Conservation (phyloP, 2,797 vertebrate species). For the Poliocrania exsul region DNA sequence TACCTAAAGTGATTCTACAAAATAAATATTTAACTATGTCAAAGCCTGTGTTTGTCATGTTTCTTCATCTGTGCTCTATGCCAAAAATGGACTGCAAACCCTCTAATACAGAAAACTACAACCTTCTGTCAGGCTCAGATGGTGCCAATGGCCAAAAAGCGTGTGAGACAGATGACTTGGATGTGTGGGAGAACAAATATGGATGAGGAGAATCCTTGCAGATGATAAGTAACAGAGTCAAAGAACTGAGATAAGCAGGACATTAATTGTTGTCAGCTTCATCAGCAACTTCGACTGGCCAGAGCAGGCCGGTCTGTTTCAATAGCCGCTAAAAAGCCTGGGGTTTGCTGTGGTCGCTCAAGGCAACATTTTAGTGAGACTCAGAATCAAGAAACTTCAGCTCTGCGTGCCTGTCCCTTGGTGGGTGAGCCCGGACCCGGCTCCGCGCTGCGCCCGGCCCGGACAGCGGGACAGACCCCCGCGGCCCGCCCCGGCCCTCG, state of each 20-base stretch:
- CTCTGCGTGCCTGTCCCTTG: fast-evolving
- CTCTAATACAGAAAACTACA: neutral
- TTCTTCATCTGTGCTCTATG: neutral
- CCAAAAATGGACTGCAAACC: neutral
- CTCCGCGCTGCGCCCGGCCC: neutral
- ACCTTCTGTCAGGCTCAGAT: neutral
- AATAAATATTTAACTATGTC: slow-evolving; percentile 60
- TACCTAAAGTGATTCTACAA: neutral
- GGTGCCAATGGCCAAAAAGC: neutral
- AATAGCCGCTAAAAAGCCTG: neutral
- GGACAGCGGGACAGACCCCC: fast-evolving
- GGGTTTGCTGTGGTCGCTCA: neutral
- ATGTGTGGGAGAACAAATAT: neutral
- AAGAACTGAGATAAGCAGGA: neutral
- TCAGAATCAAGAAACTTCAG: fast-evolving
- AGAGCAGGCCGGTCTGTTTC: neutral
- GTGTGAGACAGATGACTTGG: too few species aligned
- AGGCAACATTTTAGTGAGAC: neutral
- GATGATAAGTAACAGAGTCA: neutral
- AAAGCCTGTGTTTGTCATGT: neutral
- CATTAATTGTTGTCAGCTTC: neutral
- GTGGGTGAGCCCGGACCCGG: fast-evolving
- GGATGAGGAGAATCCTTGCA: neutral
- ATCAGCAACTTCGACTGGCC: neutral
- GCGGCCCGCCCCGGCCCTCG: too few species aligned